Evolutionary conservation across 2,888 invertebrate genomes (phyloP), one percentile per base, ranked within the genome.

Genomic region (Siphlonurus alternatus): DNA sequence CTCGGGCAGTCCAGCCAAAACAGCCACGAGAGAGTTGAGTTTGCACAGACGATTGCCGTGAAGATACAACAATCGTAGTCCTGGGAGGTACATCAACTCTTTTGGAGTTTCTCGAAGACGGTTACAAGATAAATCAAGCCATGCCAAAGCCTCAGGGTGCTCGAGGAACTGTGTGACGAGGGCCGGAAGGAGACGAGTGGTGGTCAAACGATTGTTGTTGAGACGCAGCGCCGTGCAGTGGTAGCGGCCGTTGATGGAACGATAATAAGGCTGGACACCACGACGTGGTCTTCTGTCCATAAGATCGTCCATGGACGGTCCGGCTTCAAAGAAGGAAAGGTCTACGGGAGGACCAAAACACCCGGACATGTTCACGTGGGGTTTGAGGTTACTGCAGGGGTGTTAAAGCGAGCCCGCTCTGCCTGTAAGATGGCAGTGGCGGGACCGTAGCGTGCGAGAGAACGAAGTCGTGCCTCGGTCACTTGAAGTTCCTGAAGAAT

Each of bases 121-220:
- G 62, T 72, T 72, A 66, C 70, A 71, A 7, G 70, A 70, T 7
- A 72, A 64, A 60, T 72, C 71, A 19, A 72, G 62, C 71, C 71
- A 72, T 1, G 71, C 71, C 22, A 72, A 65, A 22, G 69, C 66
- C 61, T 71, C 71, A 19, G 71, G 71, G 23, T 66, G 63, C 62
- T 71, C 71, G 53, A 72, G 38, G 2, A 71, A 62, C 70, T 71
- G 65, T 25, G 66, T 65, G 19, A 64, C 66, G 7, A 69, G 63
- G 15, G 67, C 53, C 60, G 69, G 67, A 2, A 71, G 67, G 1
- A 70, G 70, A 23, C 67, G 66, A 19, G 70, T 66, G 10, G 68
- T 59, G 0, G 63, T 61, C n/a, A 71, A 63, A 18, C 68, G 66
- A 61, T 71, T 71, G 67, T 71, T 71, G 67, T 70, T 71, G 25